Conservation (phyloP, 92 coral and sea anemone species). For the Scolanthus callimorphus region DNA sequence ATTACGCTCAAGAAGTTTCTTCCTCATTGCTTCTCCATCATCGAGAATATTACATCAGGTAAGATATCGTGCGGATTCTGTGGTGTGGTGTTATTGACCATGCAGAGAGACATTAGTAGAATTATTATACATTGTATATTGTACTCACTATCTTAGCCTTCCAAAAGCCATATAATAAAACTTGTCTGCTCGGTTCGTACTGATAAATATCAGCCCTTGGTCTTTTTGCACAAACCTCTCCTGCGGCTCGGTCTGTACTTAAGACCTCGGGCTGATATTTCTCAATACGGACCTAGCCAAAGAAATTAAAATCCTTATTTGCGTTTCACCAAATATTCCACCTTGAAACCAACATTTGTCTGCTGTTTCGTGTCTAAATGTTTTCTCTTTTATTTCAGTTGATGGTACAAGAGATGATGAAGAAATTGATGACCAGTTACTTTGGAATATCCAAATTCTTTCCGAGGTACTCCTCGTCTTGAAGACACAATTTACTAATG, state of each 20-base stretch:
- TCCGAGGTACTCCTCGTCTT: slow-evolving; percentile 55
- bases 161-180: not conserved
- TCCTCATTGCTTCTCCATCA: slow-evolving; percentile 81
- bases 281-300: too few species aligned
- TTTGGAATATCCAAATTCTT: slow-evolving; percentile 91
- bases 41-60: slow-evolving; percentile 86
- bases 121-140: too few species aligned
- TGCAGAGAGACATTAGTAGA: too few species aligned
- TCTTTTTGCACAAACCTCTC: not conserved
- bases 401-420: slow-evolving; percentile 90
- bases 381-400: slow-evolving; percentile 21
- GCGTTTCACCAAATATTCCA: not conserved
- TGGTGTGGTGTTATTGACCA: too few species aligned
- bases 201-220: not conserved
- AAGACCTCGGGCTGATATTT: not conserved
- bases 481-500: too few species aligned
- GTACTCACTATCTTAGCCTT: too few species aligned
- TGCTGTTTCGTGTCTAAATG: not conserved
- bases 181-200: not conserved
- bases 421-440: slow-evolving; percentile 91
- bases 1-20: slow-evolving; percentile 81
- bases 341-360: not conserved
- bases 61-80: too few species aligned
- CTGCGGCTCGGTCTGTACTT: not conserved
- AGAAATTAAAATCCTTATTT: too few species aligned